Base-by-base conservation (phyloP, 2,888 invertebrate genomes). In the Lathronympha strigana region DNA sequence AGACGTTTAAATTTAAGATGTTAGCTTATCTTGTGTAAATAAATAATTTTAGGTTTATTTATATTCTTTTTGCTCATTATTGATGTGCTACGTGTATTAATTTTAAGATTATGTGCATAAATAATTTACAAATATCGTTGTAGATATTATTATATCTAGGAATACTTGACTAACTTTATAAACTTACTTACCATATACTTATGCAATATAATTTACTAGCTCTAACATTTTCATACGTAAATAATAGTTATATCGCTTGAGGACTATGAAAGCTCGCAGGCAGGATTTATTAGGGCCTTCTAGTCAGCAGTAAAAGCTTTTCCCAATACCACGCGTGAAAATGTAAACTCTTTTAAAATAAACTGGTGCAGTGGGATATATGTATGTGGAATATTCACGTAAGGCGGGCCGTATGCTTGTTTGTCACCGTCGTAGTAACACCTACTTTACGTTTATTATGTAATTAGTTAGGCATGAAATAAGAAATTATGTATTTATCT, bases 101-200 rank as follows among this genome's bases (percentile, higher is more conserved):
- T 61, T 61, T 61, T 47, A 49, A 60, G 51, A 15, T 9, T 36
- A 33, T 38, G 28, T 67, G 69, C 68, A 21, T 47, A 47, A 1
- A 69, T 69, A 69, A 71, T 72, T 79, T 72, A 81, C 36, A 45
- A 58, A 64, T 79, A 81, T 79, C 80, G 80, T 81, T 83, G 76
- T 82, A 84, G 80, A 84, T 85, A 83, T 82, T 66, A 11, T 53
- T 45, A 36, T 47, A 15, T 45, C 25, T 28, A 25, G 25, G 38
- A 11, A n/a, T 36, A n/a, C 40, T 33, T 23, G 17, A n/a, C 19
- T 17, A 23, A n/a, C 6, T 31, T 47, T 36, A 25, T 33, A 21
- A 50, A 33, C 21, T 3, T 36, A 45, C 13, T 2, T 13, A 54
- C 47, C 28, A 13, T 25, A 45, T 13, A 25, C n/a, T n/a, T n/a